Base-by-base conservation (phyloP, 2,797 vertebrate species). In the Schizopygopsis pylzovi region DNA sequence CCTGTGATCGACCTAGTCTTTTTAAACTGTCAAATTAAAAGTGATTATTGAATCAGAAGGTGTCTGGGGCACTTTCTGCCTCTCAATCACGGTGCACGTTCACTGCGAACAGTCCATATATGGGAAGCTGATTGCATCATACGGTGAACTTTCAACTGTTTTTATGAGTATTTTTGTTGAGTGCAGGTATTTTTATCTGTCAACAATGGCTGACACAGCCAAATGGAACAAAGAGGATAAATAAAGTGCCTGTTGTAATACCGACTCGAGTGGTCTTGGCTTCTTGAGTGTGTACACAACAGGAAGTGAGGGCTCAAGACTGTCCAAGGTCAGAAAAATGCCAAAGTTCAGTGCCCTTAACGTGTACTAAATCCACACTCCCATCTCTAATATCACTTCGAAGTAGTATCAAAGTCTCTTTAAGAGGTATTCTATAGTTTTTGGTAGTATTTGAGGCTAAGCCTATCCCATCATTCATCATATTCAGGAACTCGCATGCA, bases 1-100 rank as follows among this genome's bases (percentile, higher is more conserved):
- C n/a, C 37, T 78, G 77, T 79, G 56, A 79, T 71, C 43, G 41
- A 43, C 68, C 68, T 71, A 41, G 37, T 79, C n/a, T 79, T 15
- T 28, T 41, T 25, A 59, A 59, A 39, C 75, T 59, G 52, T 79
- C 20, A 79, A 79, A 79, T 61, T 45, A 43, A 25, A 45, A 63
- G 16, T 9, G 22, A 79, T 79, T 79, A 4, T 79, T 63, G 22
- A 28, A 59, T 78, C 37, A 3, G 6, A 59, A 41, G 75, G 4
- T n/a, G 52, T 63, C 45, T 79, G 77, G 7, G n/a, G 56, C 25
- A 1, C 37, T 43, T 59, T 75, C 45, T 52, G 9, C 4, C 71
- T 75, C 41, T 45, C 12, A 47, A 9, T 47, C 13, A 47, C n/a
- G 0, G 16, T 75, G 25, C n/a, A 2, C 1, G 45, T 33, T 52